These are phyloP conservation scores for Lutra lutra DNA, from an alignment of 2,797 vertebrate species.

Conservation along the genomic window DNA sequence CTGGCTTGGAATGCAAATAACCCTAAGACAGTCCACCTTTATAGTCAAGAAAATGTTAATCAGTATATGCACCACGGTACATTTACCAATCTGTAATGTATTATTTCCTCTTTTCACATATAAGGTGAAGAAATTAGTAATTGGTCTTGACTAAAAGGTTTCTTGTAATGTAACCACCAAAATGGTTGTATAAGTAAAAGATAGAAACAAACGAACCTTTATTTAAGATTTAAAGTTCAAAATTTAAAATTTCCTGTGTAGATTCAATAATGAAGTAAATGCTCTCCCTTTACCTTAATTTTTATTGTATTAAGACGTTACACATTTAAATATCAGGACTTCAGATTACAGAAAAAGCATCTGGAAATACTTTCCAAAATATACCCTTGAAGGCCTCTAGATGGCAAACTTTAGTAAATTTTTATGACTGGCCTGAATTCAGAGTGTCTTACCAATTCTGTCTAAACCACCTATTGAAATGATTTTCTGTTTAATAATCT, in stretches of 20 bases:
- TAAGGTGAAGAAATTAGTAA: conserved; percentile 73
- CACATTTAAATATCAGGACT: conserved; percentile 40
- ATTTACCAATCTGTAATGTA: conserved; percentile 59
- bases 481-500: conserved; percentile 85
- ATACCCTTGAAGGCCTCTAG: conserved; percentile 83
- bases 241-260: not conserved
- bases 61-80: conserved; percentile 22
- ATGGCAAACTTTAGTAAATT: conserved; percentile 87
- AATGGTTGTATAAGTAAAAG: conserved; percentile 73
- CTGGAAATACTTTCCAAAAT: not conserved
- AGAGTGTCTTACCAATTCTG: conserved; percentile 74
- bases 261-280: conserved; percentile 66
- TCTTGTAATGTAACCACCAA: conserved; percentile 68
- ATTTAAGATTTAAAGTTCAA: conserved; percentile 71
- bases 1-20: conserved; percentile 69
- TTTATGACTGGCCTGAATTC: conserved; percentile 67
- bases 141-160: conserved; percentile 59
- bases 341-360: not conserved
- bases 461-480: conserved; percentile 83
- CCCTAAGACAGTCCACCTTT: not conserved
- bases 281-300: not conserved
- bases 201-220: conserved; percentile 40
- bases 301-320: conserved; percentile 33
- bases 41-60: conserved; percentile 64
- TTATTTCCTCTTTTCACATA: conserved; percentile 66